Percentiles rank a stretch among this genome's conserved stretches.
Evolutionary conservation across 1,140 invertebrate genomes (phyloP).

Genomic region (Parapsyche elsis): DNA sequence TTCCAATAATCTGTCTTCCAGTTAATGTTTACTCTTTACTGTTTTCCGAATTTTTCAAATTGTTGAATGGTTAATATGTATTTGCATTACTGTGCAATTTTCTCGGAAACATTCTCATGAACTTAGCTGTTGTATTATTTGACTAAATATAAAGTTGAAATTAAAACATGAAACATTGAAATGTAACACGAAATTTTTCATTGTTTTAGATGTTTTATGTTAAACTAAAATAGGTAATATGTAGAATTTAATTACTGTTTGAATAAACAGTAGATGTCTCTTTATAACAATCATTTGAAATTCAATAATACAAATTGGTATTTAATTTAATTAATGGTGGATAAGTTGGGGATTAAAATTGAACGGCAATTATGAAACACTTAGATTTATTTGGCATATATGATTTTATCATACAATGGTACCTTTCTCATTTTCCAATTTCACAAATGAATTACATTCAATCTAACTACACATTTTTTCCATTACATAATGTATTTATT

Average conservation of each 20-base stretch:
- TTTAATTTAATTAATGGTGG: too few relatives aligned
- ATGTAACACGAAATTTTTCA: background rate
- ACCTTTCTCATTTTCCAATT: conserved; percentile 24
- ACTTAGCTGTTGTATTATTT: too few relatives aligned
- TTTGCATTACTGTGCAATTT: background rate
- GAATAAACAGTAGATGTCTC: too few relatives aligned
- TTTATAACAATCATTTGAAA: too few relatives aligned
- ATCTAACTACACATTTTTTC: conserved; percentile 28
- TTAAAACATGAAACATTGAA: background rate
- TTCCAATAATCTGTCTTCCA: conserved; percentile 22
- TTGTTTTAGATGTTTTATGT: too few relatives aligned
- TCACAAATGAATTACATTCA: conserved; percentile 28
- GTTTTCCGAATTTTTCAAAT: background rate
- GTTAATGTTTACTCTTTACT: background rate
- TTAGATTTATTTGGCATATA: conserved; percentile 27
- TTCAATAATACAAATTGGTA: too few relatives aligned
- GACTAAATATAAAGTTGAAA: background rate
- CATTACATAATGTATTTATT: conserved; percentile 6
- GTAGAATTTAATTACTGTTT: too few relatives aligned
- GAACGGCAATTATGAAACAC: background rate
- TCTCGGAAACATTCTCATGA: background rate
- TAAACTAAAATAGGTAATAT: too few relatives aligned
- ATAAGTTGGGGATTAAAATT: background rate
- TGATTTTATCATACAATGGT: conserved; percentile 20
- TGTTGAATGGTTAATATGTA: background rate